Evolutionary conservation across 2,113 vertebrate species (phyloP), one percentile per base, ranked within the genome.

Genomic region (Ibidorhyncha struthersii): DNA sequence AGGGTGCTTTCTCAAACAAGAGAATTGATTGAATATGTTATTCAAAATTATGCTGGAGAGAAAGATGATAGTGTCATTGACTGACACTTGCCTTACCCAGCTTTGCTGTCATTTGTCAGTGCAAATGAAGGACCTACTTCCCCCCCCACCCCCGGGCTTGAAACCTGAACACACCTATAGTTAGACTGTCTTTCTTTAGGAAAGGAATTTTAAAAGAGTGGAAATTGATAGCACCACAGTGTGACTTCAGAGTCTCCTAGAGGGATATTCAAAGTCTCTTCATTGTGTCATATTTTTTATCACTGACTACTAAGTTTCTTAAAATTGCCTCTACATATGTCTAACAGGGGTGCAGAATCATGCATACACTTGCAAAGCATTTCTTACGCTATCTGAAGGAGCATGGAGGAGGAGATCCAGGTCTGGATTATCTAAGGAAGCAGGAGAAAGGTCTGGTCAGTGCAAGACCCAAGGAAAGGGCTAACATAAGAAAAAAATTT

Each of bases 61-160:
- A 63, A 86, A 61, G 32, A 56, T 40, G 43, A 49, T 74, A 66
- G 36, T 62, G 32, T 62, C 14, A 30, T 26, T 47, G 41, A 74
- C 29, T 69, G 49, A 66, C 55, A 26, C 38, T 53, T 62, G 8
- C 23, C 32, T 84, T 81, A 36, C 17, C 38, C 1, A 14, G 32
- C 27, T 90, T 78, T 95, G 18, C 34, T 70, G 5, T 81, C 6
- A 72, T 71, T 72, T 69, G 4, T 50, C 67, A 58, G 21, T 49
- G 50, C 53, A 66, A 77, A 59, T 38, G 50, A 70, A 5, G 3
- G 55, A 74, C 7, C 8, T 41, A 12, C 11, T 74, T 79, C 4
- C 8, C 9, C 1, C 8, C 7, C 5, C 7, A 3, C 8, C 7
- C 5, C 7, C 2, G 6, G 26, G 20, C 45, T 70, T 66, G 36